Conservation (phyloP, 2,113 vertebrate genomes). For the Trogon surrucura region DNA sequence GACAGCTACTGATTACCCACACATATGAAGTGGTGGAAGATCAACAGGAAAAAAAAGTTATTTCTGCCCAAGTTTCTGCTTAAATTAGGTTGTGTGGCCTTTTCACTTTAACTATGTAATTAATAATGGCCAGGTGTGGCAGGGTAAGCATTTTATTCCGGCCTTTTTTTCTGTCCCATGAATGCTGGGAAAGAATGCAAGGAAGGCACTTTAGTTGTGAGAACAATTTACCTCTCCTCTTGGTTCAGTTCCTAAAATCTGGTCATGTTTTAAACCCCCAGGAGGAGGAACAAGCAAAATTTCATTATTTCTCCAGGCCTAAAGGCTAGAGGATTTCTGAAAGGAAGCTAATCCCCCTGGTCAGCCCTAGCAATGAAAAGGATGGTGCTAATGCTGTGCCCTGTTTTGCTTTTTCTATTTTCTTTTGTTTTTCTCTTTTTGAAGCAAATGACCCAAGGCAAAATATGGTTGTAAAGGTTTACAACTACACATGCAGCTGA, state of each 20-base stretch:
- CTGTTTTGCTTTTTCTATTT: background rate
- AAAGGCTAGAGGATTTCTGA: background rate
- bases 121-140: slow-evolving; percentile 24
- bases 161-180: background rate
- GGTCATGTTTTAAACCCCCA: background rate
- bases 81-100: background rate
- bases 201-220: background rate
- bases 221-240: background rate
- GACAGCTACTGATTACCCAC: background rate
- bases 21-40: background rate
- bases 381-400: background rate
- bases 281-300: background rate
- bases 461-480: background rate
- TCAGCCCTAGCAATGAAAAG: background rate
- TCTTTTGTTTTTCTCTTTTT: background rate
- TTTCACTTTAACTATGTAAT: background rate
- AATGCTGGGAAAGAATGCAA: slow-evolving; percentile 17
- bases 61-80: slow-evolving; percentile 6
- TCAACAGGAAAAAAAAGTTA: background rate
- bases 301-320: background rate
- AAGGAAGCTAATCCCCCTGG: background rate
- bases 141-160: background rate
- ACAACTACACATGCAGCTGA: background rate
- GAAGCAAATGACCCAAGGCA: background rate
- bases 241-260: background rate